Conservation (phyloP, 2,888 invertebrate genomes). For the Eristalinus aeneus region DNA sequence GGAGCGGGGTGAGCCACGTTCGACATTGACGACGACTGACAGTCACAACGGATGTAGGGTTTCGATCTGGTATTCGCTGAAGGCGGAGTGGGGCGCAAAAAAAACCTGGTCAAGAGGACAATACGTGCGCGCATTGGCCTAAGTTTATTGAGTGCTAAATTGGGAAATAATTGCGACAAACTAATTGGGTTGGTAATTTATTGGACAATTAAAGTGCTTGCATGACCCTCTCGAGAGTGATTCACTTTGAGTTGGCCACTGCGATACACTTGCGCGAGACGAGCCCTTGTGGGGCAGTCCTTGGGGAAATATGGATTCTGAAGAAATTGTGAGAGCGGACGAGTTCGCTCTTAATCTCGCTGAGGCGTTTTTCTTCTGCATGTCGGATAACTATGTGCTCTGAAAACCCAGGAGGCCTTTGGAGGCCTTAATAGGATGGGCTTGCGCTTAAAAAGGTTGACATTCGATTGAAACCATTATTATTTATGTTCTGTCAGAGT, state of each 20-base stretch:
- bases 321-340: too few species aligned
- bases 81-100: neutral
- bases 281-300: neutral
- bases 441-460: too few species aligned
- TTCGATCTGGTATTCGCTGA: constrained; percentile 58
- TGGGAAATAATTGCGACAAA: constrained; percentile 66
- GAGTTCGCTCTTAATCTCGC: too few species aligned
- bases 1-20: neutral
- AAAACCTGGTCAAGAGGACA: constrained; percentile 18
- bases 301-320: neutral
- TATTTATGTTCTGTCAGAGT: too few species aligned
- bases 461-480: too few species aligned
- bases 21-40: constrained; percentile 52
- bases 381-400: too few species aligned
- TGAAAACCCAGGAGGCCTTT: too few species aligned
- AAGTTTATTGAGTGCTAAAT: constrained; percentile 68
- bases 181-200: constrained; percentile 60
- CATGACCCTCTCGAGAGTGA: constrained; percentile 8
- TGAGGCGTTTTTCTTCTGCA: too few species aligned
- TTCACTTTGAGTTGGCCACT: constrained; percentile 6
- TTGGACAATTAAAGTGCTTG: constrained; percentile 66
- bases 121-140: constrained; percentile 57
- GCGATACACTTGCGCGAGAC: neutral
- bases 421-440: too few species aligned
- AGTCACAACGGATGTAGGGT: constrained; percentile 59